phyloP scores from a whole-genome alignment of 2,113 vertebrate species.

The Stegastes partitus region DNA sequence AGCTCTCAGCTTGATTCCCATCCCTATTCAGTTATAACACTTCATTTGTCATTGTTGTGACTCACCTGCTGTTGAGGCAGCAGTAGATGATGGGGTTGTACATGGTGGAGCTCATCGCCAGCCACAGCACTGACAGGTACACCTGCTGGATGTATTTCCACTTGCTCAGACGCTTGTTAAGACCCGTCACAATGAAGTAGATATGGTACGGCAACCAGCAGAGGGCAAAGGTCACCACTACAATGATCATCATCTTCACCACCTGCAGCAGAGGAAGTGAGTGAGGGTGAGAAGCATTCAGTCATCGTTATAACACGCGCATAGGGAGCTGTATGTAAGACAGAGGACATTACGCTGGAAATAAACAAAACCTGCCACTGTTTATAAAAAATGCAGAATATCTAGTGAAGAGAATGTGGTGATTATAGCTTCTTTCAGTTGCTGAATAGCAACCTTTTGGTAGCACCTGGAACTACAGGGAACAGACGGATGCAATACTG shows the following conservation, averaged over 20 bases:
- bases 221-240: conserved; percentile 95
- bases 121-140: conserved; percentile 95
- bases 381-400: neutral
- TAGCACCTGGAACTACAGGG: neutral
- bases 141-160: conserved; percentile 98
- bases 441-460: neutral
- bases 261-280: conserved; percentile 84
- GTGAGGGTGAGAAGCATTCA: neutral
- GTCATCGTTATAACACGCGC: neutral
- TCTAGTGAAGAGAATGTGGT: neutral
- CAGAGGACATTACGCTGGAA: neutral
- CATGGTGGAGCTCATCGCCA: conserved; percentile 99
- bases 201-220: conserved; percentile 98
- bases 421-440: neutral
- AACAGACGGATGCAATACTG: neutral
- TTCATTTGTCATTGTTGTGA: neutral
- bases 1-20: no score
- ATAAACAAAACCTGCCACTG: neutral
- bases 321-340: neutral
- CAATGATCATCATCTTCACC: conserved; percentile 99
- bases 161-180: conserved; percentile 87
- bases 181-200: conserved; percentile 93
- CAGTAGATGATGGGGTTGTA: conserved; percentile 99
- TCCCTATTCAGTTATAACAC: neutral
- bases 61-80: conserved; percentile 97